Conservation (phyloP, 2,888 invertebrate species). For the Agriopis aurantiaria region DNA sequence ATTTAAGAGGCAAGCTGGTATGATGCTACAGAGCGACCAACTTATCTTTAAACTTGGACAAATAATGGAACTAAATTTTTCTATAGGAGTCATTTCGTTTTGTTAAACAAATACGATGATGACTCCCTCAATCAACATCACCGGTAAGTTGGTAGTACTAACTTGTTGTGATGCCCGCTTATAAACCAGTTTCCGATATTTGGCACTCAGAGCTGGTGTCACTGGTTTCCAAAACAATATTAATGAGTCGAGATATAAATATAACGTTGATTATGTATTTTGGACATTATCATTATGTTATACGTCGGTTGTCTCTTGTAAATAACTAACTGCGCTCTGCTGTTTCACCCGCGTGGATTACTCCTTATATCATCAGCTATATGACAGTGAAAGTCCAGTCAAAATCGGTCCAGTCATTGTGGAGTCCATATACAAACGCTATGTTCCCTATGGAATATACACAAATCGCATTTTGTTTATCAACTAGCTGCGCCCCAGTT, state of each 20-base stretch:
- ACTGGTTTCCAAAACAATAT: conserved; percentile 29
- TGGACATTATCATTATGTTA: background rate
- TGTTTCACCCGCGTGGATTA: too few species aligned
- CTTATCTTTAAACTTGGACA: background rate
- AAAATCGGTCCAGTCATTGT: too few species aligned
- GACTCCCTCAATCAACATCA: background rate
- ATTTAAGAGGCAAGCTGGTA: background rate
- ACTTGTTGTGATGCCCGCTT: conserved; percentile 13
- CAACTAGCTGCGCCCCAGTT: too few species aligned
- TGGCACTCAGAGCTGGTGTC: conserved; percentile 18
- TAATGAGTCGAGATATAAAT: conserved; percentile 18
- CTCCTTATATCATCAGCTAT: too few species aligned
- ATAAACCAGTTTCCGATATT: conserved; percentile 33
- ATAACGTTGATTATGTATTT: conserved; percentile 7
- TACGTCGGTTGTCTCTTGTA: background rate
- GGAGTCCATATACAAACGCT: too few species aligned
- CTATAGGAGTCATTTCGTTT: background rate
- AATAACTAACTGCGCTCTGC: background rate
- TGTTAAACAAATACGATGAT: background rate
- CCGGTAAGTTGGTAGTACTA: background rate
- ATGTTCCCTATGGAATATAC: too few species aligned
- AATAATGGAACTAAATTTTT: background rate
- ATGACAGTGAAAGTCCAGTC: too few species aligned
- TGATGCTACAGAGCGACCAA: background rate
- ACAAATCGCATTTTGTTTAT: too few species aligned